phyloP scores from a whole-genome alignment of 2,113 vertebrate genomes.

The Struthidea cinerea region DNA sequence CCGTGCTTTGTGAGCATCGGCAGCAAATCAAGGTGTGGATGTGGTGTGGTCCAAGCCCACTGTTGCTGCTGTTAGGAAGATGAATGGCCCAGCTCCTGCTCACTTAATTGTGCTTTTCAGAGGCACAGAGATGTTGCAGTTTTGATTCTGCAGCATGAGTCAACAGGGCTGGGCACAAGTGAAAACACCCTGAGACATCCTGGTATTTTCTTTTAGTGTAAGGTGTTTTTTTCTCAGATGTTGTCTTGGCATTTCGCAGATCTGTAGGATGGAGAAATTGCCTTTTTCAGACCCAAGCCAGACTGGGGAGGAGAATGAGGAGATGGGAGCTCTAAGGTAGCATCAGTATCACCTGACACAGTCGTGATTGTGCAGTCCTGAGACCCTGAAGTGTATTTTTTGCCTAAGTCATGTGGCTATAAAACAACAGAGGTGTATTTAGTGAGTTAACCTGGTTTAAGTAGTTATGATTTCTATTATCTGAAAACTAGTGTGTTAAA shows the following conservation, averaged over 20 bases:
- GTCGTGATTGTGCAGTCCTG: no score
- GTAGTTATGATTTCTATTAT: background rate
- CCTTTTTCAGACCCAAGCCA: background rate
- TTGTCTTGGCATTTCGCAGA: background rate
- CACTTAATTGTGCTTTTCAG: background rate
- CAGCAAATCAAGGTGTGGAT: fast-evolving
- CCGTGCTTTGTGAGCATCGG: background rate
- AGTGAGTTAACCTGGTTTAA: background rate
- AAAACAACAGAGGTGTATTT: background rate
- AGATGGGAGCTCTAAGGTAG: background rate
- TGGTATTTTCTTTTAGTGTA: fast-evolving
- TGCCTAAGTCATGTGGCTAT: background rate
- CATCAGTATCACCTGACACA: no score
- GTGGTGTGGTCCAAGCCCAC: fast-evolving
- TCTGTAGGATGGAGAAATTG: background rate
- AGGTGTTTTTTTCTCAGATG: background rate
- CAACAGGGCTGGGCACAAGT: background rate
- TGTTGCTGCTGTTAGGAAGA: background rate
- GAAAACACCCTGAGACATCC: background rate
- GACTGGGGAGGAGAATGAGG: background rate
- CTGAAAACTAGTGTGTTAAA: background rate
- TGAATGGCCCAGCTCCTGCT: background rate
- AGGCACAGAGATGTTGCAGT: background rate
- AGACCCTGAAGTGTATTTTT: background rate
- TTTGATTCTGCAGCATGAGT: background rate